Evolutionary conservation across 2,888 invertebrate genomes (phyloP), one percentile per base, ranked within the genome.

Genomic region (Carterocephalus palaemon): DNA sequence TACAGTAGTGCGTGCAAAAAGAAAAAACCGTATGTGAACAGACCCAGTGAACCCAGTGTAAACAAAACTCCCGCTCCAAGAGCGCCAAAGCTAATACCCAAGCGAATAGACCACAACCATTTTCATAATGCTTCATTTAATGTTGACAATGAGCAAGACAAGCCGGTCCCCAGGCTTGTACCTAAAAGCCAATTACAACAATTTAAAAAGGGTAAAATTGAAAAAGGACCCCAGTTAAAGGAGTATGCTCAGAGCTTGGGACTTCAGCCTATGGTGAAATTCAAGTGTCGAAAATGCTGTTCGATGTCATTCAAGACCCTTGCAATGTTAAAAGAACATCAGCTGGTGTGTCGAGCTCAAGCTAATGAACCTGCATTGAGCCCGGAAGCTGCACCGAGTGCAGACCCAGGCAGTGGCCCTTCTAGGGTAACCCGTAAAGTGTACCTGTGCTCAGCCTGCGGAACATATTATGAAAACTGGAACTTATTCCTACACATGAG

Each of bases 381-480:
- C 47, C 82, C 85, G 0, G 84, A 80, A 51, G 68, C 73, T 34
- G 69, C 76, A 17, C 70, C 75, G 1, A 62, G 63, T 40, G 64
- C 81, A 7, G 80, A 88, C 23, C 61, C 73, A 20, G 81, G 60
- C 52, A 50, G 64, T 2, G 82, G 78, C 7, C 81, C 79, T 15
- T 90, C 92, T 33, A 88, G 91, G 66, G 89, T 92, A 29, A 92
- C 92, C n/a, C 85, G 92, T 28, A 93, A 93, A 70, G 93, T 94
- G 48, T 95, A 93, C 70, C 79, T 94, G 38, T 95, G 95, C 70
- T 92, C 93, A 7, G 92, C 93, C 0, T 95, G 95, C 71, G 92
- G 92, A 29, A 93, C 92, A 6, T 94, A 94, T 64, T 95, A 94
- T 79, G 94, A 95, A 75, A 93, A 93, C 62, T 95, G 94, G 93